Conservation (phyloP, 2,113 vertebrate species). For the Crotophaga sulcirostris region DNA sequence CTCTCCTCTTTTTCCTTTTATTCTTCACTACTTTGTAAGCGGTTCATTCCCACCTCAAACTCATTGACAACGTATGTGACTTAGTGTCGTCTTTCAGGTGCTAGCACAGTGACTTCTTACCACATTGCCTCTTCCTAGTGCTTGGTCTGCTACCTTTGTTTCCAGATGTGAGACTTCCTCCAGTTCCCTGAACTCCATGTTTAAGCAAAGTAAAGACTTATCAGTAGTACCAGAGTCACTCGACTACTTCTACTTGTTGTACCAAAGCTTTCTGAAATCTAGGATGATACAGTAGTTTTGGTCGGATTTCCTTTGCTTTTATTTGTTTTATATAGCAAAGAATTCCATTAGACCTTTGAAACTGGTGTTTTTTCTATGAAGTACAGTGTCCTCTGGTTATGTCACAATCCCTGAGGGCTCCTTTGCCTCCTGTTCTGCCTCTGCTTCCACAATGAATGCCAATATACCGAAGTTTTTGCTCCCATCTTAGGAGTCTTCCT, state of each 20-base stretch:
- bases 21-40: neutral
- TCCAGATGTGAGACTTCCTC: neutral
- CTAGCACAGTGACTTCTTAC: neutral
- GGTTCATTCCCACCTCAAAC: neutral
- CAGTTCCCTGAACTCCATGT: neutral
- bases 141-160: neutral
- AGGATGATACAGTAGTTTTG: neutral
- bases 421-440: neutral
- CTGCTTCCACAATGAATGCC: neutral
- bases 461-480: neutral
- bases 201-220: neutral
- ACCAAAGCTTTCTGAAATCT: neutral
- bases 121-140: neutral
- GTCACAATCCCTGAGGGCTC: neutral
- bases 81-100: neutral
- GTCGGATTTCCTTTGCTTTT: neutral
- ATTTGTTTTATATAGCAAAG: neutral
- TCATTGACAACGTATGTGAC: neutral
- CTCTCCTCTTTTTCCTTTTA: neutral
- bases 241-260: neutral
- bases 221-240: neutral
- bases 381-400: neutral
- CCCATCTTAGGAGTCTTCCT: neutral
- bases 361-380: neutral
- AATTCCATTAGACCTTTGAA: neutral